Evolutionary conservation across 2,888 invertebrate species (phyloP).

Genomic region (Uropetala carovei): DNA sequence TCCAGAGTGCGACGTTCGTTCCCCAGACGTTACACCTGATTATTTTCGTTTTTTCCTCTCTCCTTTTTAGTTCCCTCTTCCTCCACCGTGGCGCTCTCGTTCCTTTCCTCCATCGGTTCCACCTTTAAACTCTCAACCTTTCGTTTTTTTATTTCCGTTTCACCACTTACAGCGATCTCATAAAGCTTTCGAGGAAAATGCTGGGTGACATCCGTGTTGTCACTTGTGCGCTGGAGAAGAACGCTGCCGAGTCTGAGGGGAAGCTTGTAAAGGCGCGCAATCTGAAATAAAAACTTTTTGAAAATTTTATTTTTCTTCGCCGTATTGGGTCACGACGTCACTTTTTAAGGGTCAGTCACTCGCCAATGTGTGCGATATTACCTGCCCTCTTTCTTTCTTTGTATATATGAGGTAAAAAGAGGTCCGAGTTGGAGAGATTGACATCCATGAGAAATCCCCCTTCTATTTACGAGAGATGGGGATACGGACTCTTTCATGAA

Average conservation of each 20-base stretch:
- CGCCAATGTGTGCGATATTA: not conserved
- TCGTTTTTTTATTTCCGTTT: not conserved
- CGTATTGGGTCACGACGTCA: not conserved
- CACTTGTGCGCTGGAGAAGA: not conserved
- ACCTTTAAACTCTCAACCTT: not conserved
- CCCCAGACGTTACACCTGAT: too few relatives aligned
- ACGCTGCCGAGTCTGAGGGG: too few relatives aligned
- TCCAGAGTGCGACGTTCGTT: too few relatives aligned
- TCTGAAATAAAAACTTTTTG: too few relatives aligned
- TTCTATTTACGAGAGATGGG: not conserved
- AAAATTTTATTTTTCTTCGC: not conserved
- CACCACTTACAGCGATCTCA: not conserved
- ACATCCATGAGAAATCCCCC: not conserved
- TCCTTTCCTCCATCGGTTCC: not conserved
- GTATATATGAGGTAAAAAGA: too few relatives aligned
- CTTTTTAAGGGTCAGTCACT: not conserved
- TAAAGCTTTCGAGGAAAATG: not conserved
- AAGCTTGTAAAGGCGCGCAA: too few relatives aligned
- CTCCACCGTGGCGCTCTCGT: not conserved
- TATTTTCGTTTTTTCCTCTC: not conserved
- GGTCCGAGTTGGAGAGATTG: not conserved
- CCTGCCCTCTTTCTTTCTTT: too few relatives aligned
- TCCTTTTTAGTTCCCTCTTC: not conserved
- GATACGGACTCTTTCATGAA: not conserved
- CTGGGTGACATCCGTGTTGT: not conserved